A percentile compares a stretch with the other conserved stretches of the same genome.
Evolutionary conservation across 2,888 invertebrate genomes (phyloP).

Genomic region (Mythimna vitellina): DNA sequence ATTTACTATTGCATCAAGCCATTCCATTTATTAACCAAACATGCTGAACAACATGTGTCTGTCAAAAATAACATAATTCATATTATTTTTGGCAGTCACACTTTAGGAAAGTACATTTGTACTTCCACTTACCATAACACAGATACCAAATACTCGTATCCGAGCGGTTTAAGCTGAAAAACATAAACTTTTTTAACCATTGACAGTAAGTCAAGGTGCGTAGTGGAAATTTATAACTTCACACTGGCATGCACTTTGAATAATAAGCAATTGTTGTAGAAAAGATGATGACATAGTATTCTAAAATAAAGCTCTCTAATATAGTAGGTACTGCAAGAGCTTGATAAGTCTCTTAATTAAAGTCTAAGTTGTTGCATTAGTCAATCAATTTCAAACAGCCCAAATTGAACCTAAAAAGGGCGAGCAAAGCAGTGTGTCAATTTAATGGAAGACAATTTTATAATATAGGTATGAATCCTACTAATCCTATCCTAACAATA

Average conservation of each 20-base stretch:
- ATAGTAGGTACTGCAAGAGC: constrained; percentile 3
- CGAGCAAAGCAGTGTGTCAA: constrained; percentile 31
- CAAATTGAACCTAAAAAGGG: constrained; percentile 4
- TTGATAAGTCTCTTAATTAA: neutral
- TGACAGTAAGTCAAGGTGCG: constrained; percentile 70
- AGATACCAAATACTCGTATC: constrained; percentile 88
- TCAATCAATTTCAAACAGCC: constrained; percentile 18
- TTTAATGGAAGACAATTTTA: constrained; percentile 14
- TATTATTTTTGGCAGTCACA: constrained; percentile 75
- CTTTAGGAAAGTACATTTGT: constrained; percentile 84
- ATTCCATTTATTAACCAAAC: constrained; percentile 66
- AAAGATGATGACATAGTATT: constrained; percentile 35
- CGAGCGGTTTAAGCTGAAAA: constrained; percentile 89
- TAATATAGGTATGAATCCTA: constrained; percentile 2
- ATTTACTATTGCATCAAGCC: constrained; percentile 65
- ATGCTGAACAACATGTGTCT: constrained; percentile 65
- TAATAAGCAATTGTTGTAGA: constrained; percentile 45
- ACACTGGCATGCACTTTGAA: constrained; percentile 70
- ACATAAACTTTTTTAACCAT: constrained; percentile 87
- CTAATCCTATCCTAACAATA: too few relatives aligned
- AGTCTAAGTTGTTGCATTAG: constrained; percentile 2
- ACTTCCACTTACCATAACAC: constrained; percentile 89
- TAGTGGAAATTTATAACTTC: constrained; percentile 61
- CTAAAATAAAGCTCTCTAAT: constrained; percentile 32
- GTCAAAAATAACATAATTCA: constrained; percentile 67